phyloP scores from a whole-genome alignment of 2,888 invertebrate species.

The Melikaiella ostensackeni region DNA sequence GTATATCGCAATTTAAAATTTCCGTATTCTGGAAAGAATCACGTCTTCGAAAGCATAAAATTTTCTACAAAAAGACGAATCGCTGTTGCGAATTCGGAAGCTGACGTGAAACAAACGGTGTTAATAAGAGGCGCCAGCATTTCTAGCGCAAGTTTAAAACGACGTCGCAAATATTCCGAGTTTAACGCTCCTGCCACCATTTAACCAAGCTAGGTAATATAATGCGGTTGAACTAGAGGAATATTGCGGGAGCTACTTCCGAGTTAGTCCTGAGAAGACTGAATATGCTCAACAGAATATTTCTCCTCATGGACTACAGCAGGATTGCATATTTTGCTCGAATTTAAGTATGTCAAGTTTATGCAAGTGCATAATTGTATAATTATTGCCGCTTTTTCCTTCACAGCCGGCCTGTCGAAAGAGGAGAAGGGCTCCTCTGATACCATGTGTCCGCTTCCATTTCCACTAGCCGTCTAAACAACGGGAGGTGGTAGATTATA shows the following conservation, averaged over 20 bases:
- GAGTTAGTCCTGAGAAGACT: constrained; percentile 45
- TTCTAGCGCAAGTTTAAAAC: constrained; percentile 53
- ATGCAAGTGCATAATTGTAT: too few relatives aligned
- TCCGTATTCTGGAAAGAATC: not conserved
- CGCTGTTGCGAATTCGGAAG: constrained; percentile 43
- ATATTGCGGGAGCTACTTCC: constrained; percentile 57
- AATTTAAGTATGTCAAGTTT: too few relatives aligned
- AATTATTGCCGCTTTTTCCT: too few relatives aligned
- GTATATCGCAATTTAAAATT: not conserved
- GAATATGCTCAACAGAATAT: not conserved
- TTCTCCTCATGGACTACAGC: not conserved
- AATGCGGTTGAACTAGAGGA: constrained; percentile 52
- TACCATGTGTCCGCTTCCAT: too few relatives aligned
- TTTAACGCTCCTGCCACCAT: constrained; percentile 45
- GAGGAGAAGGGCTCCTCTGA: too few relatives aligned
- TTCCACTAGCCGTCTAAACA: too few relatives aligned
- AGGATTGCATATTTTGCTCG: too few relatives aligned
- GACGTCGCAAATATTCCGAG: constrained; percentile 58
- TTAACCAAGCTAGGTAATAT: constrained; percentile 49
- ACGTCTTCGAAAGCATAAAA: constrained; percentile 42
- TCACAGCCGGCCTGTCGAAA: too few relatives aligned
- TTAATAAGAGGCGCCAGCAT: constrained; percentile 50
- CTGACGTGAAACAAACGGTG: constrained; percentile 52
- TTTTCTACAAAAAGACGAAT: constrained; percentile 48
- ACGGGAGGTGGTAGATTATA: too few relatives aligned